These are phyloP conservation scores for Diarsia brunnea DNA, from an alignment of 2,888 invertebrate genomes.

Conservation along the genomic window DNA sequence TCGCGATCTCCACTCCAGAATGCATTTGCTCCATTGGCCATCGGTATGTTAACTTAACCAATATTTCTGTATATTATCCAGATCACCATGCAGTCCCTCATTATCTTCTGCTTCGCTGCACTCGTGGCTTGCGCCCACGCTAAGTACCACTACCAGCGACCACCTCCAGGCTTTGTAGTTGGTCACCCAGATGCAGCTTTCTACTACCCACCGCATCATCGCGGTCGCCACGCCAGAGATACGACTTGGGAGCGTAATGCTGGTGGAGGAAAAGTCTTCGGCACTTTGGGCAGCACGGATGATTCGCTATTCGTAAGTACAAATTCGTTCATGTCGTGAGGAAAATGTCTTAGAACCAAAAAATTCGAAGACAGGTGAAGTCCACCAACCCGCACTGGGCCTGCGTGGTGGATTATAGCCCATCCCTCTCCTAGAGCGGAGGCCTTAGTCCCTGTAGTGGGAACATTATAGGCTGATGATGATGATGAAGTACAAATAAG, in stretches of 20 bases:
- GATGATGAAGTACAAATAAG: too few species aligned
- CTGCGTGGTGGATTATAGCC: too few species aligned
- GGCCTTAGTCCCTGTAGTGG: too few species aligned
- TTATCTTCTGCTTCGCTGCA: conserved; percentile 52
- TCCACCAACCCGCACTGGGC: too few species aligned
- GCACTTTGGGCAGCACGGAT: conserved; percentile 77
- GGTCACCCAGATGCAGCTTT: conserved; percentile 13
- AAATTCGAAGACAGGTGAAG: too few species aligned
- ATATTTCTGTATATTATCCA: conserved; percentile 23
- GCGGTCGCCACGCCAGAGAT: conserved; percentile 58
- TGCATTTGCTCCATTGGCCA: background rate
- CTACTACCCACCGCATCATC: conserved; percentile 5
- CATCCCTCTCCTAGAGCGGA: too few species aligned
- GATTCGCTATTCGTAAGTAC: conserved; percentile 78
- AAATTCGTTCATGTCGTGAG: too few species aligned
- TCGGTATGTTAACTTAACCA: background rate
- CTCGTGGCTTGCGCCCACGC: conserved; percentile 60
- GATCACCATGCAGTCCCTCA: conserved; percentile 63
- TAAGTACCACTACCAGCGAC: background rate
- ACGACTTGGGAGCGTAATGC: conserved; percentile 65
- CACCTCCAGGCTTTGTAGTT: background rate
- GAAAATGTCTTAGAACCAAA: too few species aligned
- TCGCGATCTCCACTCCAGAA: background rate
- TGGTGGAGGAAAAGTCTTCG: conserved; percentile 73
- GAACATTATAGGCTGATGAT: too few species aligned